phyloP scores from a whole-genome alignment of 2,888 invertebrate genomes.

The Fragum fragum region DNA sequence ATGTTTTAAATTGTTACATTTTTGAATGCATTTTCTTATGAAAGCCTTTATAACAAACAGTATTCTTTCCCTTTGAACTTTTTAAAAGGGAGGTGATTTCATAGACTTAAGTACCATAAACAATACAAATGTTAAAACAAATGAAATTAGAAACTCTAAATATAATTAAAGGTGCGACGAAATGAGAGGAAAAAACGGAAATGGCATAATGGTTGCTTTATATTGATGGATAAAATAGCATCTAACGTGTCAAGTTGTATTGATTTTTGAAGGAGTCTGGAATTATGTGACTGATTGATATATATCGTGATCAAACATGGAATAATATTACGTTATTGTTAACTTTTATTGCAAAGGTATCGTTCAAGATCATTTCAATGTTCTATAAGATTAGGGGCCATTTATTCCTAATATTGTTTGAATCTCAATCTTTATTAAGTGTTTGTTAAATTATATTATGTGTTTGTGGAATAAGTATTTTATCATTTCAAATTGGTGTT shows the following conservation, averaged over 20 bases:
- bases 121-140: background rate
- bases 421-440: no score
- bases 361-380: background rate
- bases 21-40: no score
- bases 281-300: conserved; percentile 18
- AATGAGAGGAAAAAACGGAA: conserved; percentile 7
- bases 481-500: no score
- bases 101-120: no score
- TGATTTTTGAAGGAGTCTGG: conserved; percentile 6
- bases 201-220: conserved; percentile 7
- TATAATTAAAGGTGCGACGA: conserved; percentile 1
- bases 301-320: conserved; percentile 12
- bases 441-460: no score
- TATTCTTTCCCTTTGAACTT: no score
- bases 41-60: no score
- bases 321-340: background rate
- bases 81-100: no score
- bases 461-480: no score
- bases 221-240: conserved; percentile 32
- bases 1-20: background rate
- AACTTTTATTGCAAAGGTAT: background rate
- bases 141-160: background rate
- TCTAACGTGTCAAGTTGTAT: conserved; percentile 16
- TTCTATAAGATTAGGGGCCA: no score
- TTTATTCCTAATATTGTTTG: no score